Base-by-base conservation (phyloP, 2,797 vertebrate species). In the Danio kyathit region DNA sequence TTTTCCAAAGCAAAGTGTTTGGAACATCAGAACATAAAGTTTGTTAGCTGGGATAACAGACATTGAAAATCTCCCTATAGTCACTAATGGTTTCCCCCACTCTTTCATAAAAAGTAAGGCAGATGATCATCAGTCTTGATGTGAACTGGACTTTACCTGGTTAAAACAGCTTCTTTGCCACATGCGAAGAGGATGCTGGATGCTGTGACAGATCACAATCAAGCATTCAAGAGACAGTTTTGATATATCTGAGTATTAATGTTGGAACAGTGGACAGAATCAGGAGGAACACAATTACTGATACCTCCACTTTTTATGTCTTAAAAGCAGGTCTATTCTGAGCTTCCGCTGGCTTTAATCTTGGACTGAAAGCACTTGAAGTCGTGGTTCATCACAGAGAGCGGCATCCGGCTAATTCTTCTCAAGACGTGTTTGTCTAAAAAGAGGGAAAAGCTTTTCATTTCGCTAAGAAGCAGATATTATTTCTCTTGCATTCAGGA, bases 321-420 rank as follows among this genome's bases (percentile, higher is more conserved):
- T 76, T 56, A 78, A 77, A 82, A 83, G 74, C 76, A 77, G 46
- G 59, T 59, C 69, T 85, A 83, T 79, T 80, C 85, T 74, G 51
- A 76, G 76, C 63, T 16, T 41, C 11, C 8, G 59, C 64, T 52
- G 17, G 13, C 38, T 82, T 69, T 41, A 70, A 81, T 82, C 52
- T 75, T 46, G 16, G 17, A 9, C 66, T 73, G 74, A 80, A 74
- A 74, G 77, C 64, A 56, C 63, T 80, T 57, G 29, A 80, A n/a
- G 43, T 51, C 43, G 73, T 16, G 65, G 54, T 56, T 72, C 48
- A 16, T 59, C 16, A 49, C 60, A 79, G 59, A 40, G 72, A 71
- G 70, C 75, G 57, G 40, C 61, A 72, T 77, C 59, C 21, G 66
- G 21, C 56, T 65, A 79, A 84, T 84, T 83, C 69, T 56, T 70